Base-by-base conservation (phyloP, 2,888 invertebrate species). In the Pachydiplax longipennis region DNA sequence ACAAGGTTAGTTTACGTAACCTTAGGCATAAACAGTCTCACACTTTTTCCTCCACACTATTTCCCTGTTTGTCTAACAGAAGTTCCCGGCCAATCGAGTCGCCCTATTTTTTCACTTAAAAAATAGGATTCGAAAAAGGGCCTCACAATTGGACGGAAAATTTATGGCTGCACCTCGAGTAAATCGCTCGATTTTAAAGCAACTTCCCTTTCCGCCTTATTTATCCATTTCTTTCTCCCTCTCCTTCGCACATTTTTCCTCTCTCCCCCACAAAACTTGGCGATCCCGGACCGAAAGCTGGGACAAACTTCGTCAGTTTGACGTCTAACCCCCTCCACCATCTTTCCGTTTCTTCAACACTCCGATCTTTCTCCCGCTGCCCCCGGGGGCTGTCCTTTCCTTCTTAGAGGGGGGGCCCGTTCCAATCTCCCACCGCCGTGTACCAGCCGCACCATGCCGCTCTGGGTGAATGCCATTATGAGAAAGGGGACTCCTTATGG, bases 281-380 rank as follows among this genome's bases (percentile, higher is more conserved):
- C 81, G 25, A 73, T 44, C 15, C 83, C 83, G 61, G 25, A 65
- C 35, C 83, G 22, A 83, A 65, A 83, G 83, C 58, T 83, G 58
- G 73, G 61, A 87, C 61, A 87, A 87, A 87, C 87, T 87, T 87
- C 87, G 25, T 40, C 87, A 87, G 87, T 87, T 65, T 61, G 87
- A 87, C 87, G 87, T 87, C 87, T 61, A 61, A 83, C 53, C 87
- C 87, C 3, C 81, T 25, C n/a, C 58, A 8, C 83, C 4, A n/a
- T 18, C 83, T 58, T 31, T 8, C 35, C 35, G 13, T 58, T 58
- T 35, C 35, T 15, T 40, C 53, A 48, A 15, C 53, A 48, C 48
- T 48, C 44, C 48, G 40, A 40, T 82, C 44, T n/a, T 48, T 48
- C 58, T 18, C 18, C 61, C 18, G 31, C 18, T 37, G 61, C 61